Evolutionary conservation across 1,140 invertebrate species (phyloP), one percentile per base, ranked within the genome.

Genomic region (Chironomus striatipennis): DNA sequence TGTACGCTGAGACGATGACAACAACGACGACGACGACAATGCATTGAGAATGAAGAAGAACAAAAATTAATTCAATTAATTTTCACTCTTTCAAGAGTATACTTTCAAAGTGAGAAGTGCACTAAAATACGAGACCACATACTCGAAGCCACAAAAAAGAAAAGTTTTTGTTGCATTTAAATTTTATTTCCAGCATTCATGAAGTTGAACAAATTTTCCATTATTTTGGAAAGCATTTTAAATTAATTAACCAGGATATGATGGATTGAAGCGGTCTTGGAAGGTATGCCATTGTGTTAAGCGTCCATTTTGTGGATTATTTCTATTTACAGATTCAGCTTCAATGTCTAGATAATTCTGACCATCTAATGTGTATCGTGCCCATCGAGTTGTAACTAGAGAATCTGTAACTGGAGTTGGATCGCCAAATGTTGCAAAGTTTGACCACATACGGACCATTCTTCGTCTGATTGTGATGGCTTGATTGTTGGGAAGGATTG

Each of bases 391-490:
- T 20, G 65, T 20, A 9, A 70, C 20, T 1, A 70, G 18, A 18
- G 65, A 70, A 70, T 70, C 65, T 18, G 20, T 21, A 7, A 20
- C 18, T 70, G 65, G 65, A 18, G 65, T 70, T 70, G 65, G 65
- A 21, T 70, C 20, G 10, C 85, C 83, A 76, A 79, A 77, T 79
- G 85, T 86, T 73, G 84, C 85, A 75, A 86, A 86, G 77, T 86
- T 86, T 1, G 85, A 84, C 85, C 85, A 86, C 67, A 87, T 77
- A 18, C 81, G 76, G 5, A 85, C 76, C 78, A 86, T 82, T 73
- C 81, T 78, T 74, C 84, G 64, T 65, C 77, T 73, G 7, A 74
- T 76, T 9, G 18, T 43, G 2, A 67, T n/a, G 12, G 74, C 74
- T 21, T n/a, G 9, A 42, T 74, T 74, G 24, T 20, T 67, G 7